Evolutionary conservation across 2,797 vertebrate genomes (phyloP).

Genomic region (Myotis daubentonii): DNA sequence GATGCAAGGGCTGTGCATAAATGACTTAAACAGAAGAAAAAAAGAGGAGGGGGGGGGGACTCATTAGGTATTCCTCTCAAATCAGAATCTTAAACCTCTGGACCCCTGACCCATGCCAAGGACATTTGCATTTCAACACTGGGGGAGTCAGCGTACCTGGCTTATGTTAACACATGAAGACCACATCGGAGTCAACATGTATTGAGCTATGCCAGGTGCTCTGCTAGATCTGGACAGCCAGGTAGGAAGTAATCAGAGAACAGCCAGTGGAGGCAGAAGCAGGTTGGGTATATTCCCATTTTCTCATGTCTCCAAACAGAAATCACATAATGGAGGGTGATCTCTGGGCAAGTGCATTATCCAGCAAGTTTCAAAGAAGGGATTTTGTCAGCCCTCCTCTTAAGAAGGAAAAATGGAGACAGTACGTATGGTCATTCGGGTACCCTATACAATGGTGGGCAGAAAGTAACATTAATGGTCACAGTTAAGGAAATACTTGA

Average conservation of each 20-base stretch:
- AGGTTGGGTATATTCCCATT: neutral
- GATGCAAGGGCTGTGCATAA: neutral
- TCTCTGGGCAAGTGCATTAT: neutral
- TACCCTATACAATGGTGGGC: neutral
- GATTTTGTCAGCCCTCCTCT: neutral
- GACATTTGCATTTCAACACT: neutral
- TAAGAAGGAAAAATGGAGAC: neutral
- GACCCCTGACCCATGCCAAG: neutral
- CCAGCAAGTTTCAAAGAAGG: neutral
- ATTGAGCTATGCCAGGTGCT: neutral
- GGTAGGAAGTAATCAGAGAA: neutral
- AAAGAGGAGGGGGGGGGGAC: neutral
- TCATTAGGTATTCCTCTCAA: neutral
- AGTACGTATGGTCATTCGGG: no score
- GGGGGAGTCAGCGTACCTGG: neutral
- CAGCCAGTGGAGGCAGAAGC: neutral
- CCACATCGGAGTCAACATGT: neutral
- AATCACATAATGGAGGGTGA: neutral
- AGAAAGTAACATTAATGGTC: neutral
- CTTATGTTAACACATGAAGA: neutral
- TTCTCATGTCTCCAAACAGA: neutral
- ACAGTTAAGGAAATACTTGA: neutral
- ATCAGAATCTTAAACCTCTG: neutral
- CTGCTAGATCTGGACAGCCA: neutral
- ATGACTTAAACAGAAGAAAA: constrained; percentile 29